These are phyloP conservation scores for Agrochola macilenta DNA, from an alignment of 2,888 invertebrate genomes.

Conservation along the genomic window DNA sequence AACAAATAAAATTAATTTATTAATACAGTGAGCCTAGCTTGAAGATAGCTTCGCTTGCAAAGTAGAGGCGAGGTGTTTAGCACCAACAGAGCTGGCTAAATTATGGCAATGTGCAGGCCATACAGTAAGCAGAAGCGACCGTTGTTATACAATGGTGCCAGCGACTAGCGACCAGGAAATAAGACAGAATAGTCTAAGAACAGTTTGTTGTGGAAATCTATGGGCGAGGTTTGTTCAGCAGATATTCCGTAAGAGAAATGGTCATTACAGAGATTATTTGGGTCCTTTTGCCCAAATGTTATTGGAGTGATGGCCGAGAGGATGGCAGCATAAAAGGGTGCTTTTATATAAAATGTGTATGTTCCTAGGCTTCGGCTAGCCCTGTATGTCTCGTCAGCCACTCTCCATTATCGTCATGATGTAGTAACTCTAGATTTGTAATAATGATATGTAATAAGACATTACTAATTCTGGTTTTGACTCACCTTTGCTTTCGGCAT, in stretches of 20 bases:
- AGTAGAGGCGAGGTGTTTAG: background rate
- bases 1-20: constrained; percentile 16
- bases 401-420: no score
- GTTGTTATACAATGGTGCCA: background rate
- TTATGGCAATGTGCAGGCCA: background rate
- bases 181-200: background rate
- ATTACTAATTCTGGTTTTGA: background rate
- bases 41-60: background rate
- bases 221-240: background rate
- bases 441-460: background rate
- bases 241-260: no score
- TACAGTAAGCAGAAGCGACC: background rate
- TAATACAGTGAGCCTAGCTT: constrained; percentile 24
- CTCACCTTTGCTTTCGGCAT: constrained; percentile 84
- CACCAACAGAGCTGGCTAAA: no score
- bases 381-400: no score
- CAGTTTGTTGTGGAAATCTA: background rate
- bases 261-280: background rate
- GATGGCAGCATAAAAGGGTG: no score
- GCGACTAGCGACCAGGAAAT: background rate
- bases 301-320: no score
- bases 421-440: no score
- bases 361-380: no score
- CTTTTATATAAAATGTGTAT: no score
- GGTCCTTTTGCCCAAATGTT: no score